Evolutionary conservation across 2,888 invertebrate genomes (phyloP).

Genomic region (Cryptus armator): DNA sequence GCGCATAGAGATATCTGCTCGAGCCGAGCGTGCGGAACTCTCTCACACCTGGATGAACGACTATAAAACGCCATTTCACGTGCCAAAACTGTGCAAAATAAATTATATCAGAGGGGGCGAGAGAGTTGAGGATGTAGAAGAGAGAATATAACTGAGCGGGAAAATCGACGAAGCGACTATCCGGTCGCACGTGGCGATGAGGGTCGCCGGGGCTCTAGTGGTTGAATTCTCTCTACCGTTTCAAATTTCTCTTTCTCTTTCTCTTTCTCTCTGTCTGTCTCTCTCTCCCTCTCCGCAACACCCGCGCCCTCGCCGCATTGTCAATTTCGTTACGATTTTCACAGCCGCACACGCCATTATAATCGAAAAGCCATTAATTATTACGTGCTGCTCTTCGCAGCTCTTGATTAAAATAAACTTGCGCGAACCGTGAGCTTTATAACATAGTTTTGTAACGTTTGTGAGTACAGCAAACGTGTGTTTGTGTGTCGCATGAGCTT

Average conservation of each 20-base stretch:
- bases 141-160: conserved; percentile 38
- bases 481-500: background rate
- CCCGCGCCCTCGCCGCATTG: conserved; percentile 27
- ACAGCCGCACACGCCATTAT: conserved; percentile 48
- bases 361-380: conserved; percentile 64
- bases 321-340: conserved; percentile 64
- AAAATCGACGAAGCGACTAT: conserved; percentile 62
- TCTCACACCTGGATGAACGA: conserved; percentile 59
- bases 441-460: background rate
- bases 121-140: conserved; percentile 14
- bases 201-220: background rate
- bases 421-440: conserved; percentile 11
- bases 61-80: conserved; percentile 57
- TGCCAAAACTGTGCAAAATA: conserved; percentile 63
- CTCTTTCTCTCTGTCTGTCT: background rate
- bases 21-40: conserved; percentile 37
- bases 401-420: conserved; percentile 56
- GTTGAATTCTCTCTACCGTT: conserved; percentile 6
- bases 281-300: conserved; percentile 1
- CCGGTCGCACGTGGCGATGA: conserved; percentile 50
- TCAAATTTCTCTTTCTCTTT: conserved; percentile 21
- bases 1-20: conserved; percentile 37
- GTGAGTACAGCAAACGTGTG: background rate
- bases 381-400: conserved; percentile 10
- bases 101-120: conserved; percentile 49